Conservation (phyloP, 2,113 vertebrate genomes). For the Zapornia atra region DNA sequence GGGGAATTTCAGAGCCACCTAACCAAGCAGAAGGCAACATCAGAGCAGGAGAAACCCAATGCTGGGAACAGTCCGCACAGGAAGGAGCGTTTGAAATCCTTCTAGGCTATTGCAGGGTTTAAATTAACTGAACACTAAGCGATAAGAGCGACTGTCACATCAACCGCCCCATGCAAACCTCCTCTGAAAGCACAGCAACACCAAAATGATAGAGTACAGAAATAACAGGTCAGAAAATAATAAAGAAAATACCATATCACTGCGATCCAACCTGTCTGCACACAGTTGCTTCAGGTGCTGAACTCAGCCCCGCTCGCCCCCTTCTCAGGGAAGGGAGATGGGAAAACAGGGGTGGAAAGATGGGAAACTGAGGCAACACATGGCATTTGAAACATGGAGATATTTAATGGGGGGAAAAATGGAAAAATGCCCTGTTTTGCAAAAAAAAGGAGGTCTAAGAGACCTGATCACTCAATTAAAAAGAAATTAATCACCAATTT, state of each 20-base stretch:
- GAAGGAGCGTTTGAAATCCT: not conserved
- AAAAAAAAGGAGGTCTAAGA: not conserved
- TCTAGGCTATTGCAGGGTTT: not conserved
- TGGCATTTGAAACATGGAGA: not conserved
- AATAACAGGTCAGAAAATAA: slow-evolving; percentile 8
- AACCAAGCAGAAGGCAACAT: not conserved
- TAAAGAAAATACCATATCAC: not conserved
- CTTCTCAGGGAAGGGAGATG: not conserved
- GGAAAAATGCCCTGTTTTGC: not conserved
- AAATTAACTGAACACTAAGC: not conserved
- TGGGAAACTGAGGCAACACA: not conserved
- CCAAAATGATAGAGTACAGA: not conserved
- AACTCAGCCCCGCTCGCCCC: not conserved
- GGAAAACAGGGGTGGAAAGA: not conserved
- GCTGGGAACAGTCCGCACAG: not conserved
- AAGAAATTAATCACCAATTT: not conserved
- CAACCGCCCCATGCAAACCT: not conserved
- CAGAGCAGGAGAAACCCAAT: not conserved
- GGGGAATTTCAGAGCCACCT: slow-evolving; percentile 33
- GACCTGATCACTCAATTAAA: not conserved
- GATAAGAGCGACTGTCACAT: not conserved
- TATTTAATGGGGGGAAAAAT: not conserved
- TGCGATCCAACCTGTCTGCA: not conserved
- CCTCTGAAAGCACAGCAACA: not conserved
- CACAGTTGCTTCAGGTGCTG: not conserved